Evolutionary conservation across 2,888 invertebrate species (phyloP), one percentile per base, ranked within the genome.

Genomic region (Lochmaea crataegi): DNA sequence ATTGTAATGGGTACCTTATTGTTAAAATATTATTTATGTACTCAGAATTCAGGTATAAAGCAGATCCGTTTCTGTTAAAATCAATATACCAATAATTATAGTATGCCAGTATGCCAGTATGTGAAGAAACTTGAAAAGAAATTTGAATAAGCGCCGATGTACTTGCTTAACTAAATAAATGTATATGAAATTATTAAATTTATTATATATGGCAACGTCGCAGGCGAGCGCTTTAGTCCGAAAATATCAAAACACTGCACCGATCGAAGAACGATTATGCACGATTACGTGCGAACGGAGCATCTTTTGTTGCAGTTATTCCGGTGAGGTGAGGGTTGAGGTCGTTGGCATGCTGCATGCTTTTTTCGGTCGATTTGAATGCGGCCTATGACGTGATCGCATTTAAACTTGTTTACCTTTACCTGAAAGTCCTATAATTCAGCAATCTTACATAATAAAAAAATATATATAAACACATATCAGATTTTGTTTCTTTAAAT

Each of bases 341-440:
- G 79, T 79, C 80, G 79, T 77, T 78, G 79, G 75, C 80, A 73
- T 73, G 69, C 67, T 68, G 68, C 68, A 68, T 68, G 51, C 32
- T 78, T 78, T 77, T 80, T 80, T 76, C 72, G 77, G 76, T 78
- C 79, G 78, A 79, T 78, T 77, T 74, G 72, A 75, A 72, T 77
- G 73, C 68, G 67, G 73, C 53, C 68, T 68, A 48, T 66, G 38
- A 68, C 56, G 60, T 26, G 61, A 68, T 16, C 53, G 72, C 64
- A 64, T 64, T 60, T 12, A 42, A 45, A 57, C 68, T 60, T 68
- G 68, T 68, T 68, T 68, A 68, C 68, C 68, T 68, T 68, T 60
- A 68, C 60, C 60, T 68, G 68, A 71, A 71, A 70, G 61, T n/a
- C 68, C 68, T 51, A 68, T 51, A 45, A 61, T 68, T 56, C 51